phyloP scores from a whole-genome alignment of 2,888 invertebrate genomes.

The Clistopyga incitator region DNA sequence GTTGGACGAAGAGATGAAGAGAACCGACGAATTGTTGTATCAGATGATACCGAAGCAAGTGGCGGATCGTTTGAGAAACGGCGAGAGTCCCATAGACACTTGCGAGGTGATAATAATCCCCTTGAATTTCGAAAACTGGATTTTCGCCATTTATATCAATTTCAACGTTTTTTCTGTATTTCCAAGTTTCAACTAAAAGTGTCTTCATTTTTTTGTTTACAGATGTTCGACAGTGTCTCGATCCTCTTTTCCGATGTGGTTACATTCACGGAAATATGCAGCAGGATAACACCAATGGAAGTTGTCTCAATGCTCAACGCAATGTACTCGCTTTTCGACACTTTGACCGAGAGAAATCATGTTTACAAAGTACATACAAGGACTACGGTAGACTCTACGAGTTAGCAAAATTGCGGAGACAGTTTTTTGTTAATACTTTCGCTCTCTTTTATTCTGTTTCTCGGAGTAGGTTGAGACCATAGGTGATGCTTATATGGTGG shows the following conservation, averaged over 20 bases:
- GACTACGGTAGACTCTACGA: background rate
- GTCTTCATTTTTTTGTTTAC: constrained; percentile 66
- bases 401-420: no score
- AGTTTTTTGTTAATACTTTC: background rate
- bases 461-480: constrained; percentile 95
- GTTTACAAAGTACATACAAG: constrained; percentile 93
- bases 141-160: background rate
- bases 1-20: constrained; percentile 97
- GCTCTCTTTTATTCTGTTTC: constrained; percentile 4
- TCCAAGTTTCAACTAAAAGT: background rate
- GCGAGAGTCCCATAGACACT: constrained; percentile 98
- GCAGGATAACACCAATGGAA: constrained; percentile 97
- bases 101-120: constrained; percentile 91
- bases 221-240: constrained; percentile 98
- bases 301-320: constrained; percentile 98
- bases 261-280: constrained; percentile 98
- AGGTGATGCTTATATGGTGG: constrained; percentile 99
- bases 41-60: constrained; percentile 99
- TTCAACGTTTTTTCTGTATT: background rate
- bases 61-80: constrained; percentile 95
- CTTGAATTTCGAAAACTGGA: background rate
- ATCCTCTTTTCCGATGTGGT: constrained; percentile 99
- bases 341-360: constrained; percentile 94
- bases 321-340: constrained; percentile 99
- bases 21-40: constrained; percentile 97